Evolutionary conservation across 2,113 vertebrate species (phyloP), one percentile per base, ranked within the genome.

Genomic region (Colistium nudipinnis): DNA sequence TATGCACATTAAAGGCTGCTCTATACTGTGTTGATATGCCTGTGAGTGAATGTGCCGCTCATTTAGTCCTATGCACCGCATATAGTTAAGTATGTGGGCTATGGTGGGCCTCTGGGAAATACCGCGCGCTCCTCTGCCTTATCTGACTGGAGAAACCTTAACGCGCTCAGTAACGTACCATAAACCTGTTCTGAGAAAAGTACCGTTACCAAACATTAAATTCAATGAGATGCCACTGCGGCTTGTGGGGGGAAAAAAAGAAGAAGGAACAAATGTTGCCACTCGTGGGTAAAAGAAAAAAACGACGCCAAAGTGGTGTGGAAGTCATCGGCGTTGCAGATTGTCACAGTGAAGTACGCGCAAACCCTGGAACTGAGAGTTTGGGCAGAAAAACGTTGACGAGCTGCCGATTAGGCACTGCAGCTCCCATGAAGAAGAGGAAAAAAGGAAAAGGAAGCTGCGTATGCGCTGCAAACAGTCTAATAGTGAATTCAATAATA

Each of bases 1-100:
- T 76, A 78, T 70, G 62, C 83, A 84, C 86, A 87, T 88, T 86
- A 90, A 88, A 87, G 81, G 64, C 54, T n/a, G 16, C 52, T 78
- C 74, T 36, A 48, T 81, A 66, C 66, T 52, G 57, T 38, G 14
- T 20, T 35, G 38, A 10, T 64, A 51, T 74, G 54, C 41, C 51
- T 44, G 49, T 44, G 20, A 36, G 19, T 55, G 33, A 19, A 7
- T 31, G 30, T 31, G 4, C 13, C 36, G 53, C 39, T 43, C 44
- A 39, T 49, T 14, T 33, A 28, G 39, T 59, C 2, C 4, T 68
- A 59, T 71, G 66, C 22, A 17, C 53, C 24, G n/a, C 9, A 48
- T 53, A 41, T 12, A 61, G 74, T 33, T 16, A 63, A 56, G 57
- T 53, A 76, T 82, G 74, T 78, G 60, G 74, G 74, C 76, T 79